Evolutionary conservation across 2,113 vertebrate species (phyloP).

Genomic region (Puffinus mauretanicus): DNA sequence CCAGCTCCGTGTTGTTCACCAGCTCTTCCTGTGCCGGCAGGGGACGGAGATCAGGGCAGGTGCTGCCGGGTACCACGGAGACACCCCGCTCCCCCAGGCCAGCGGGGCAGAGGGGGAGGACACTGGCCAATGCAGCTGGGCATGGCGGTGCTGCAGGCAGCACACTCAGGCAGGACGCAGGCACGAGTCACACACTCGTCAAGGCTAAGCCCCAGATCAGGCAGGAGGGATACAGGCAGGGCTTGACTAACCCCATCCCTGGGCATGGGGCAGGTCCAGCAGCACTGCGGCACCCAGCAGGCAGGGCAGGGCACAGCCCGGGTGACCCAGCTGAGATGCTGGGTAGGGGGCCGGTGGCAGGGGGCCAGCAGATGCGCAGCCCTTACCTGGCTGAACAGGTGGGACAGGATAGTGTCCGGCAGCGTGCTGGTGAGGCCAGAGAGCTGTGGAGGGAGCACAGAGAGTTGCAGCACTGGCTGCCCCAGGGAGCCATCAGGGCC

Average conservation of each 20-base stretch:
- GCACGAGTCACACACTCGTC: fast-evolving
- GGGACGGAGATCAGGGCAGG: background rate
- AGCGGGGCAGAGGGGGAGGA: background rate
- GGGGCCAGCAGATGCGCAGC: background rate
- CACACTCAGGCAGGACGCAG: background rate
- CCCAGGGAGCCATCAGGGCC: background rate
- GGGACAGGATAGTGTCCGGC: conserved; percentile 88
- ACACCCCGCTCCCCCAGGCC: background rate
- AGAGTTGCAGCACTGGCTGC: background rate
- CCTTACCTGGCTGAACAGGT: conserved; percentile 96
- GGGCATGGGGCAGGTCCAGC: background rate
- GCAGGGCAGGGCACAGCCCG: background rate
- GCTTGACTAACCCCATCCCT: background rate
- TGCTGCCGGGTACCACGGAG: fast-evolving
- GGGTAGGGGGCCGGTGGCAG: background rate
- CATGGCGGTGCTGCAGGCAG: background rate
- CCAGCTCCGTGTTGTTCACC: conserved; percentile 92
- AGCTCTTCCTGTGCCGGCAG: conserved; percentile 85
- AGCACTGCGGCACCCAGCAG: background rate
- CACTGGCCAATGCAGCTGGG: background rate
- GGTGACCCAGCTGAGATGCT: background rate
- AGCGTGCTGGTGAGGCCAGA: conserved; percentile 90
- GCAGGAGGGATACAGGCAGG: background rate
- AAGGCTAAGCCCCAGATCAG: background rate
- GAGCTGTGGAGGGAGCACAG: conserved; percentile 67